Evolutionary conservation across 2,888 invertebrate species (phyloP).

Genomic region (Xanthia icteritia): DNA sequence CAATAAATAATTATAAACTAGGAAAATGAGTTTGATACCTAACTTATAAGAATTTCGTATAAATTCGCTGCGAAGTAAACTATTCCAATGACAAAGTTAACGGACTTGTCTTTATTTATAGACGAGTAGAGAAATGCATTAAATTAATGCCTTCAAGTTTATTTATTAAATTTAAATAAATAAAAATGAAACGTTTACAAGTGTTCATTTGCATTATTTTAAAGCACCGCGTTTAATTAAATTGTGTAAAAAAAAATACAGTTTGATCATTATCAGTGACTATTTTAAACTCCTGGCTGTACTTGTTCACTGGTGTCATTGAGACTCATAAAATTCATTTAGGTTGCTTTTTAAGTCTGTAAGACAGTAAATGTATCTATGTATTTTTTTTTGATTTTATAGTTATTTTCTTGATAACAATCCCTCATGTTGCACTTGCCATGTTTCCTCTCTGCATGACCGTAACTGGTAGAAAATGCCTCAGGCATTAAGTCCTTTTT

Average conservation of each 20-base stretch:
- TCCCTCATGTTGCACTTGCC: too few relatives aligned
- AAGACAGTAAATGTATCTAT: neutral
- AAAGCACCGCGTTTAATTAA: constrained; percentile 65
- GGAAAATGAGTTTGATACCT: constrained; percentile 18
- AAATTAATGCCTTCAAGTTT: constrained; percentile 52
- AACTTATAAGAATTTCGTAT: constrained; percentile 16
- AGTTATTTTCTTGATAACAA: too few relatives aligned
- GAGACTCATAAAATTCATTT: neutral
- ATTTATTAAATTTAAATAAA: constrained; percentile 64
- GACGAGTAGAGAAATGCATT: constrained; percentile 48
- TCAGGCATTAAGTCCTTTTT: too few relatives aligned
- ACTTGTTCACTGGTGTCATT: neutral
- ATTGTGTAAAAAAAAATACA: constrained; percentile 54
- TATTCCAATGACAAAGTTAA: constrained; percentile 4
- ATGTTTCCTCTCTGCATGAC: too few relatives aligned
- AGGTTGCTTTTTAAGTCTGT: neutral
- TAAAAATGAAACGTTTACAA: constrained; percentile 64
- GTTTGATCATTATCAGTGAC: constrained; percentile 9
- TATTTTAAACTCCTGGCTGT: constrained; percentile 7
- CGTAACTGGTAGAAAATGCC: too few relatives aligned
- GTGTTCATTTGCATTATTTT: constrained; percentile 68
- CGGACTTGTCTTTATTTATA: constrained; percentile 13
- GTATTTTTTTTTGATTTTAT: too few relatives aligned
- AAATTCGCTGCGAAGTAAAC: constrained; percentile 17
- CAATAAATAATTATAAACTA: constrained; percentile 35